Percentiles rank a stretch among this genome's conserved stretches.
These are phyloP conservation scores for Musca domestica DNA, from an alignment of 1,140 invertebrate genomes.

Conservation along the genomic window DNA sequence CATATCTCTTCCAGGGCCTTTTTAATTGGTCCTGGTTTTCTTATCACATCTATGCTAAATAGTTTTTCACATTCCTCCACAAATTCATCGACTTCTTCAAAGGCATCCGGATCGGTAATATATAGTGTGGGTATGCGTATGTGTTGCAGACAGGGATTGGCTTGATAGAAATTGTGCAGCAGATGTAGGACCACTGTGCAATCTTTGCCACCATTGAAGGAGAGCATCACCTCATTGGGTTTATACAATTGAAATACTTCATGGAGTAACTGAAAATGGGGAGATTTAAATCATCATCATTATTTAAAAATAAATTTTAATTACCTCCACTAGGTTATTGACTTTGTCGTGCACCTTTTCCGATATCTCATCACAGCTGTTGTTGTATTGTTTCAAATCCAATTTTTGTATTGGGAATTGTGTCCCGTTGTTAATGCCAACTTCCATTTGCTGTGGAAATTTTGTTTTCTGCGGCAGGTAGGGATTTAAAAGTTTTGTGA, in stretches of 20 bases:
- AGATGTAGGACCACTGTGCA: conserved; percentile 89
- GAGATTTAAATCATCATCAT: background rate
- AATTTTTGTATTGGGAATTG: background rate
- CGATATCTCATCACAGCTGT: background rate
- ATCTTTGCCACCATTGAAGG: conserved; percentile 98
- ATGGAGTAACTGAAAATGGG: conserved; percentile 48
- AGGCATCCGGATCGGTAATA: conserved; percentile 72
- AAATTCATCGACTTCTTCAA: conserved; percentile 84
- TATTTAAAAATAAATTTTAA: background rate
- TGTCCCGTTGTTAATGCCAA: background rate
- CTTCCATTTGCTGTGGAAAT: background rate
- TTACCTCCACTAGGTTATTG: conserved; percentile 4
- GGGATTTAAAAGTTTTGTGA: too few relatives aligned
- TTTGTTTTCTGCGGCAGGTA: too few relatives aligned
- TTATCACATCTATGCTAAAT: conserved; percentile 73
- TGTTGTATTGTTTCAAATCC: background rate
- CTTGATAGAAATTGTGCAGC: conserved; percentile 28
- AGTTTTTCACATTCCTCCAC: conserved; percentile 67
- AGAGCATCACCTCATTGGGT: conserved; percentile 75
- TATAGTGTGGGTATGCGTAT: conserved; percentile 67
- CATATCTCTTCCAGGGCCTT: conserved; percentile 64
- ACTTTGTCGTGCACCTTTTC: background rate
- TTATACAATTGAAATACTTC: conserved; percentile 61
- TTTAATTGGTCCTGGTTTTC: conserved; percentile 72
- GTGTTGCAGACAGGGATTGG: conserved; percentile 30